These are phyloP conservation scores for Onthophagus sagittarius DNA, from an alignment of 2,888 invertebrate species.

Conservation along the genomic window DNA sequence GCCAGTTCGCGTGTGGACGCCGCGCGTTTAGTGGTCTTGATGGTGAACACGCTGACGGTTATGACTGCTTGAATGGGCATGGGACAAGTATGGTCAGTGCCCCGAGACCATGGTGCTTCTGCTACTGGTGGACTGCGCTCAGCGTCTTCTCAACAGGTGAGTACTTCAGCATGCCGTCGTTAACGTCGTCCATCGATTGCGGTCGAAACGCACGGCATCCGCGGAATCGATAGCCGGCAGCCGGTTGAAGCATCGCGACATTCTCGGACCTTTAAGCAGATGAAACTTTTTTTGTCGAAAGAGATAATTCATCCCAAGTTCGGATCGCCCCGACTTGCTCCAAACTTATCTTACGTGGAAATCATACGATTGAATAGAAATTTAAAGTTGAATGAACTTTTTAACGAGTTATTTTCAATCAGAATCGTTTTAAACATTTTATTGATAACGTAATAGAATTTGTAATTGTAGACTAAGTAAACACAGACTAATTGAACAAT, in stretches of 20 bases:
- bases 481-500: too few species aligned
- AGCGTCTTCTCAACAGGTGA: conserved; percentile 22
- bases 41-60: background rate
- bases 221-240: conserved; percentile 5
- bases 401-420: too few species aligned
- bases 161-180: background rate
- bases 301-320: too few species aligned
- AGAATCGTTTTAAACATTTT: too few species aligned
- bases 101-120: conserved; percentile 20
- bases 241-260: background rate
- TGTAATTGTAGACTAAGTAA: too few species aligned
- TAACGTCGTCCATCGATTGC: background rate
- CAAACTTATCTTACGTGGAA: too few species aligned
- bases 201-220: background rate
- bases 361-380: too few species aligned
- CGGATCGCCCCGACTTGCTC: too few species aligned
- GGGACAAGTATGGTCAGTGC: conserved; percentile 21
- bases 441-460: too few species aligned
- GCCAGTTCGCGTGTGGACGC: conserved; percentile 1
- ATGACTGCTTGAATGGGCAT: conserved; percentile 7
- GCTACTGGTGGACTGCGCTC: conserved; percentile 17
- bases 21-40: background rate
- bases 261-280: background rate
- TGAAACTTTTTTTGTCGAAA: too few species aligned
- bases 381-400: too few species aligned